Evolutionary conservation across 2,888 invertebrate species (phyloP), one percentile per base, ranked within the genome.

Genomic region (Melipona bicolor): DNA sequence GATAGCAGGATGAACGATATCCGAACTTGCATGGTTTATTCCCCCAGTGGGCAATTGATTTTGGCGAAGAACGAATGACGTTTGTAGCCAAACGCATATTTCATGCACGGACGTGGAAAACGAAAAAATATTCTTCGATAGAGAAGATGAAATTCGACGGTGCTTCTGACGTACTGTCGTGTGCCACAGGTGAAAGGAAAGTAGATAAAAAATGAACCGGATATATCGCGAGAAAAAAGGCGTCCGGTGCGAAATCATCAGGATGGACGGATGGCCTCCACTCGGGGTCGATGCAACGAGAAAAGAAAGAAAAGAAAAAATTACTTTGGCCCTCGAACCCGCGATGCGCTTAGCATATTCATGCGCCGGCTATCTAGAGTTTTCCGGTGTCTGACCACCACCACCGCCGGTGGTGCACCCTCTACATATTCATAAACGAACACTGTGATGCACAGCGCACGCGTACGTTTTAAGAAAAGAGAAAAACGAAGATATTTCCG

Each of bases 381-480:
- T 93, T 92, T 92, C 92, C 92, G 90, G 90, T 91, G 90, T 92
- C 93, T 92, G 93, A 93, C 91, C 92, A 91, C 88, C 89, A 88
- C 74, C 56, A 59, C 70, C 83, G 54, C 52, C 62, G 62, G 19
- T 64, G 50, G n/a, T 27, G 67, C 71, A 75, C 56, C 84, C 87
- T 84, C 86, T 92, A 90, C 90, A 92, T 93, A 93, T 93, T 92
- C 93, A 93, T 92, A 92, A 92, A 88, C 87, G 83, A 80, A 81
- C 32, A 32, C 75, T 77, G 59, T 73, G 87, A 86, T 83, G 87
- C 85, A 80, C 71, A 27, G 56, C 54, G 52, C 77, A 43, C 32
- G 72, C 62, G 52, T 68, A 68, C 52, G 32, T 72, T 84, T 43
- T 59, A 72, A 78, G 59, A 64, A 64, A 32, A n/a, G 70, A 62